Base-by-base conservation (phyloP, 2,888 invertebrate species). In the Sclerodermus sp. region DNA sequence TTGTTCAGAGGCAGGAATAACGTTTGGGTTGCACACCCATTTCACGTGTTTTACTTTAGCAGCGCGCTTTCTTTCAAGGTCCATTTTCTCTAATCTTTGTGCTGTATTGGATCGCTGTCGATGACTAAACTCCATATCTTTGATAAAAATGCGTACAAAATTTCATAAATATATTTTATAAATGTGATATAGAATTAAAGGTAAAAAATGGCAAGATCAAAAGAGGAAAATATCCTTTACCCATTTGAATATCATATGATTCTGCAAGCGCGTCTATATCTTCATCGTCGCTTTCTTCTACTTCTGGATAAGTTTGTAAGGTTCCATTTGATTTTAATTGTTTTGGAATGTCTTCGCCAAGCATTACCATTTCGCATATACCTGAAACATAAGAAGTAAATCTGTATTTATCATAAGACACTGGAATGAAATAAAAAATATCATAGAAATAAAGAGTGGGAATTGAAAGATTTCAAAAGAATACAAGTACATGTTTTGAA, bases 311-410 rank as follows among this genome's bases (percentile, higher is more conserved):
- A 60, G 85, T 85, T 49, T 87, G 82, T 66, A 86, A 84, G 55
- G 80, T 80, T n/a, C 82, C 74, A 74, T 82, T 82, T 47, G 80
- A 77, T 52, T 82, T 80, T 48, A 85, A 77, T 60, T 84, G 81
- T 68, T 83, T 85, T 16, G 90, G 88, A 64, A 90, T 83, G 79
- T 91, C 87, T 75, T 94, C 93, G 47, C 89, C 88, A 30, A 89
- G 85, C 89, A 96, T 93, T 46, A 95, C 90, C 69, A 90, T 85
- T 79, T 96, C 96, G 78, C 94, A 94, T 83, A 94, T 88, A 49
- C 95, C 85, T 77, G 68, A 29, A 16, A 31, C 13, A 14, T 32
- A 47, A 16, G 2, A 17, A 43, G 9, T 4, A 32, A 6, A 34
- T 17, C 5, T 23, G 3, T 5, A 8, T 23, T 23, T 23, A 23